phyloP scores from a whole-genome alignment of 2,113 vertebrate species.

The Isichthys henryi region DNA sequence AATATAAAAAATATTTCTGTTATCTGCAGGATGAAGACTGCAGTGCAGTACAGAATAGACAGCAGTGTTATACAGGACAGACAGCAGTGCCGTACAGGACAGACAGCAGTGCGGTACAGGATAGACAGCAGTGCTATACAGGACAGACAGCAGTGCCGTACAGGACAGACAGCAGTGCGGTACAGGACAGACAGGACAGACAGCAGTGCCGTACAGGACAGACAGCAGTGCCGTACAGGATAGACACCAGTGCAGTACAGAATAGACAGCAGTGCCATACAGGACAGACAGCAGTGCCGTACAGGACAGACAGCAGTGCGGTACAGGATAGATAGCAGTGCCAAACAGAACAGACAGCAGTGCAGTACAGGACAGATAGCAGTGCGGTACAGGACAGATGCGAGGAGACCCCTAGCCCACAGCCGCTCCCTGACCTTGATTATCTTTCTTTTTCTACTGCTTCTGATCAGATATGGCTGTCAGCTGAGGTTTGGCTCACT shows the following conservation, averaged over 20 bases:
- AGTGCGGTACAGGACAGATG: constrained; percentile 28
- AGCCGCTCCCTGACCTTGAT: constrained; percentile 82
- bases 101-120: not conserved
- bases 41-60: not conserved
- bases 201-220: no score
- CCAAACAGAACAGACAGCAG: not conserved
- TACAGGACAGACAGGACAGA: not conserved
- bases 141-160: not conserved
- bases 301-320: not conserved
- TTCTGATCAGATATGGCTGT: constrained; percentile 93
- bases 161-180: not conserved
- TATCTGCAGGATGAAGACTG: not conserved
- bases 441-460: constrained; percentile 63
- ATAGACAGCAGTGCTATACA: not conserved
- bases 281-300: not conserved
- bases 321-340: not conserved
- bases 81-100: not conserved
- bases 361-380: not conserved
- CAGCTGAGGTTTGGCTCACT: constrained; percentile 81
- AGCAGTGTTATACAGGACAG: no score
- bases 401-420: constrained; percentile 69
- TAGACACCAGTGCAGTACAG: not conserved
- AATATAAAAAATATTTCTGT: not conserved
- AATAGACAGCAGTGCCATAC: not conserved
- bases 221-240: not conserved